These are phyloP conservation scores for Actenoides lindsayi DNA, from an alignment of 2,113 vertebrate species.

Conservation along the genomic window DNA sequence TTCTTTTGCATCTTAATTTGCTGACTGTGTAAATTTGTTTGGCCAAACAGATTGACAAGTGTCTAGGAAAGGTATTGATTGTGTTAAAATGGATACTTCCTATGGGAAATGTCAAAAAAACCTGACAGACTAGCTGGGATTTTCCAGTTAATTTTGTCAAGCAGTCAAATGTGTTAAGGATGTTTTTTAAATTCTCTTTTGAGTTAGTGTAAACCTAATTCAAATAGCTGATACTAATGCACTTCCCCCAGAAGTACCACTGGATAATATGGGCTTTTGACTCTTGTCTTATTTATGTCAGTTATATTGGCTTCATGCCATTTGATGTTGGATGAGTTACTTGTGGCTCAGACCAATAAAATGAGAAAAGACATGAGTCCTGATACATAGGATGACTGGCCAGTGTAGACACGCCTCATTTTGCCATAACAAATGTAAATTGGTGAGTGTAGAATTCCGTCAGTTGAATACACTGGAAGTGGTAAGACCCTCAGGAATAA, in stretches of 20 bases:
- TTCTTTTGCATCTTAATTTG: conserved; percentile 60
- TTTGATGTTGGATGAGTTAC: neutral
- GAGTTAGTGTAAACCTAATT: neutral
- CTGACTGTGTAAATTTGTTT: conserved; percentile 56
- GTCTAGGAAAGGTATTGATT: conserved; percentile 28
- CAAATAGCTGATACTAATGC: neutral
- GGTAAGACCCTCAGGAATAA: neutral
- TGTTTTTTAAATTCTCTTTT: neutral
- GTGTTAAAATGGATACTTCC: conserved; percentile 51
- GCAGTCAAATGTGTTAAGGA: neutral
- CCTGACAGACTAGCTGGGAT: neutral
- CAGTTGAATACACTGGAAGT: neutral
- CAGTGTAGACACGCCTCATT: neutral
- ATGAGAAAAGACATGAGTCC: neutral
- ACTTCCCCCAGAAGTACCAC: neutral
- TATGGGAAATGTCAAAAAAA: conserved; percentile 9
- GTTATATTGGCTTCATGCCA: neutral
- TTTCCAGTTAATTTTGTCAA: conserved; percentile 31
- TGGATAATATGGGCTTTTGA: neutral
- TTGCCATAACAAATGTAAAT: neutral
- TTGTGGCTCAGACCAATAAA: neutral
- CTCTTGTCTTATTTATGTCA: neutral
- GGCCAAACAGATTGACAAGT: conserved; percentile 36
- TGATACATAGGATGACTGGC: neutral
- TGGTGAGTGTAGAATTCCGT: neutral